Percentiles rank a stretch among this genome's conserved stretches.
Evolutionary conservation across 2,888 invertebrate species (phyloP).

Genomic region (Rhagophthalmus giganteus): DNA sequence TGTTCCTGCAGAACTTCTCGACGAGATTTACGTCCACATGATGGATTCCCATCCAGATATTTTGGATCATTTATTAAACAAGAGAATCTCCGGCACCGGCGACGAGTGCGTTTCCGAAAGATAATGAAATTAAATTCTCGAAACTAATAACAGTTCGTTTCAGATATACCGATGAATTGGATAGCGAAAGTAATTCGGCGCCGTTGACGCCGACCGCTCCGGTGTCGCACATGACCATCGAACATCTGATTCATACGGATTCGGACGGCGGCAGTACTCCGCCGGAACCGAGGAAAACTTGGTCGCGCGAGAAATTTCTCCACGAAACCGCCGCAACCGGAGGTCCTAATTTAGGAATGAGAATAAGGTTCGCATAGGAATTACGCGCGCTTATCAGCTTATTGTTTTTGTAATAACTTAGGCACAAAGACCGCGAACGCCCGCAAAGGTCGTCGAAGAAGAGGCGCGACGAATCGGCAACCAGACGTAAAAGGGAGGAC

Average conservation of each 20-base stretch:
- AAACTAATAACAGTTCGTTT: no score
- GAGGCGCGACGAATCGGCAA: constrained; percentile 59
- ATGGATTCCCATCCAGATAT: constrained; percentile 83
- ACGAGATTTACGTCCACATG: constrained; percentile 84
- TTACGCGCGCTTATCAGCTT: not conserved
- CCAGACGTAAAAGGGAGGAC: constrained; percentile 46
- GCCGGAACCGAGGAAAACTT: constrained; percentile 60
- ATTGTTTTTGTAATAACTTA: constrained; percentile 27
- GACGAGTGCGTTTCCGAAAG: constrained; percentile 60
- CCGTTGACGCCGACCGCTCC: constrained; percentile 50
- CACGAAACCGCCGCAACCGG: constrained; percentile 73
- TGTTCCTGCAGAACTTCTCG: constrained; percentile 79
- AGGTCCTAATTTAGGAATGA: constrained; percentile 61
- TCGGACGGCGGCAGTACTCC: constrained; percentile 37
- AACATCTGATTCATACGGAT: constrained; percentile 30
- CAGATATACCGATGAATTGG: constrained; percentile 55
- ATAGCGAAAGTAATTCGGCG: constrained; percentile 56
- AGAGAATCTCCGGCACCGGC: constrained; percentile 47
- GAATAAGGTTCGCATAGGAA: constrained; percentile 46
- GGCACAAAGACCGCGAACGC: constrained; percentile 51
- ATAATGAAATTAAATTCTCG: no score
- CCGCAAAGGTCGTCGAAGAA: constrained; percentile 55
- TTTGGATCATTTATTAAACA: constrained; percentile 67
- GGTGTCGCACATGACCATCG: constrained; percentile 41
- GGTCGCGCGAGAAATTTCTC: constrained; percentile 75